Evolutionary conservation across 2,888 invertebrate genomes (phyloP).

Genomic region (Hirtodrosophila trivittata): DNA sequence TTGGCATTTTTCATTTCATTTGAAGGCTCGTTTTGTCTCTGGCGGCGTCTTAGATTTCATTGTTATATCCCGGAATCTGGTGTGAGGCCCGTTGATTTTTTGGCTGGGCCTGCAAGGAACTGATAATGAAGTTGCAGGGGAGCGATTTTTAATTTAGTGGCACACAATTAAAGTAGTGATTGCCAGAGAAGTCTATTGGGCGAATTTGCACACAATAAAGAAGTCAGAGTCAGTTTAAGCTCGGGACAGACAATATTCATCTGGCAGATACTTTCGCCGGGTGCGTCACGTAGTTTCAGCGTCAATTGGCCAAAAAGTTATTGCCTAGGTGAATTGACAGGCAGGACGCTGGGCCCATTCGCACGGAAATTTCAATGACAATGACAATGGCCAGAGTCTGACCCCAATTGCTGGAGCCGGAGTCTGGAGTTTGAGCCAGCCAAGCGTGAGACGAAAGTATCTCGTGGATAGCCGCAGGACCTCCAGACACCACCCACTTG

Average conservation of each 20-base stretch:
- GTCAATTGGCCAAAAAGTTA: constrained; percentile 79
- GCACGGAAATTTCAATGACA: constrained; percentile 81
- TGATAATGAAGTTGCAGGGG: constrained; percentile 53
- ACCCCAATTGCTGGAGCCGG: constrained; percentile 6
- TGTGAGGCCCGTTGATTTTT: constrained; percentile 62
- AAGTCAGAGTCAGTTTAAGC: constrained; percentile 41
- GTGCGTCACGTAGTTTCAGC: constrained; percentile 75
- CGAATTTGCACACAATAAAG: constrained; percentile 68
- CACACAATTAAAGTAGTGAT: constrained; percentile 63
- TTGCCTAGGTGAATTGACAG: constrained; percentile 53
- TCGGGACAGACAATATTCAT: constrained; percentile 27
- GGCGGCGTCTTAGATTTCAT: constrained; percentile 55
- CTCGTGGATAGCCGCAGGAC: constrained; percentile 50
- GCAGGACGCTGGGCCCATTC: constrained; percentile 76
- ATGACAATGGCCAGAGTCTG: constrained; percentile 31
- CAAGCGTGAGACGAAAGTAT: constrained; percentile 60
- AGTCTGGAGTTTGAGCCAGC: constrained; percentile 37
- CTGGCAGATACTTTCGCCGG: constrained; percentile 40
- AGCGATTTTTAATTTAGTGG: constrained; percentile 61
- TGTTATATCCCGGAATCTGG: constrained; percentile 49
- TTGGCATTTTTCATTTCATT: constrained; percentile 44
- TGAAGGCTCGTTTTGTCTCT: constrained; percentile 15
- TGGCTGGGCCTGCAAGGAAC: constrained; percentile 53
- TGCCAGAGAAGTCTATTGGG: constrained; percentile 22
- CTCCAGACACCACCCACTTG: constrained; percentile 55